Conservation (phyloP, 2,113 vertebrate genomes). For the Chauna torquata region DNA sequence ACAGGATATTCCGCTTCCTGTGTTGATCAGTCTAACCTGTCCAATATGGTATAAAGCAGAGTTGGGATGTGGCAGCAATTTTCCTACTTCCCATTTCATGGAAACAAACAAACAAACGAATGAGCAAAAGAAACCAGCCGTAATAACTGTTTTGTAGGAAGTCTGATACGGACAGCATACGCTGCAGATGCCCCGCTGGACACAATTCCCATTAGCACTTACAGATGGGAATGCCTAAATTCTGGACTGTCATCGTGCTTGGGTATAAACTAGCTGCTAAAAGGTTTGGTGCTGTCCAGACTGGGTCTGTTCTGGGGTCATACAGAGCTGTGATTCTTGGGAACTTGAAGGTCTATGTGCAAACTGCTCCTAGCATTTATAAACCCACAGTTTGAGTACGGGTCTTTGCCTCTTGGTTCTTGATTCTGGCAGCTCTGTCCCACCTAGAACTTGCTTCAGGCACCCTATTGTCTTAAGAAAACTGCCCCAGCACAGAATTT, state of each 20-base stretch:
- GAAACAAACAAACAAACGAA: neutral
- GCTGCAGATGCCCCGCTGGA: neutral
- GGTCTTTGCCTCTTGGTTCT: neutral
- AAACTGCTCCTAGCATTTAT: neutral
- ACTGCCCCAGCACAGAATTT: neutral
- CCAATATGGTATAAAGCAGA: neutral
- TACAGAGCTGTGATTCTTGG: neutral
- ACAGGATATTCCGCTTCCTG: neutral
- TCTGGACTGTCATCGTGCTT: neutral
- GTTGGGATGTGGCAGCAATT: neutral
- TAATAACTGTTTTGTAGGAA: neutral
- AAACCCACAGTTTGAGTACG: neutral
- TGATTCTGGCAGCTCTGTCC: neutral
- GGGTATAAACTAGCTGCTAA: neutral
- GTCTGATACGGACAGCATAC: neutral
- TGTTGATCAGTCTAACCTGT: neutral
- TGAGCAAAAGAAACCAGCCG: neutral
- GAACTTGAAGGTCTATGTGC: neutral
- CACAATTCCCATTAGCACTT: fast-evolving
- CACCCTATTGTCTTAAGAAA: neutral
- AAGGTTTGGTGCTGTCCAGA: neutral
- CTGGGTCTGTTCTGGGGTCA: neutral
- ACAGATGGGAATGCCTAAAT: neutral
- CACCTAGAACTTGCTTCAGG: neutral
- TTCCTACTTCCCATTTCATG: neutral